Conservation (phyloP, 2,797 vertebrate species). For the Bryconaethiops microstoma region DNA sequence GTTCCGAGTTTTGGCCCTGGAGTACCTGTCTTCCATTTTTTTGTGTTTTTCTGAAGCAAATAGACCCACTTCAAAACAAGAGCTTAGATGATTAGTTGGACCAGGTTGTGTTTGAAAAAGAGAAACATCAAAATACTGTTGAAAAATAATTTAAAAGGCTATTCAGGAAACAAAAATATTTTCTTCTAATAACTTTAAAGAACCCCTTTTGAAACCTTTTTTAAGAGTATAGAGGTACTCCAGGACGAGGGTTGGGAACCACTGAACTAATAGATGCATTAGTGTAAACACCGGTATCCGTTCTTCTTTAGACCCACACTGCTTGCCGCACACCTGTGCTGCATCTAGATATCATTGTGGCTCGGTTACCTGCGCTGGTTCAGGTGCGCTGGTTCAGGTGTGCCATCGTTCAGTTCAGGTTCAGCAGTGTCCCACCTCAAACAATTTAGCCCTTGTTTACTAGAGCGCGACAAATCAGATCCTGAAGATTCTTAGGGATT, state of each 20-base stretch:
- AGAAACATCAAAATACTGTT: neutral
- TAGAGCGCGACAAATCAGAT: slow-evolving; percentile 65
- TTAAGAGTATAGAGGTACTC: neutral
- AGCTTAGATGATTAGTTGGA: neutral
- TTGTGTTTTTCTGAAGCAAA: too few species aligned
- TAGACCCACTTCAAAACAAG: neutral
- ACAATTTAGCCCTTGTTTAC: slow-evolving; percentile 65
- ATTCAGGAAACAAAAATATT: too few species aligned
- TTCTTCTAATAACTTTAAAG: neutral
- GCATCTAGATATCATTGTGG: slow-evolving; percentile 8
- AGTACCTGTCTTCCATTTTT: neutral
- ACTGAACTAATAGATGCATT: neutral
- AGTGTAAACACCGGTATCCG: neutral
- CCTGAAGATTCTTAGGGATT: slow-evolving; percentile 64
- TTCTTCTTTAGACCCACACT: slow-evolving; percentile 17
- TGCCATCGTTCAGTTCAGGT: slow-evolving; percentile 57
- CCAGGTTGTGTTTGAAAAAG: neutral
- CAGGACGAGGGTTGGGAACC: neutral
- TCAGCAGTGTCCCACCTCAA: slow-evolving; percentile 53
- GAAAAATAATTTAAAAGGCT: neutral
- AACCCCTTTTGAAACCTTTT: neutral
- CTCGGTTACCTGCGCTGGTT: slow-evolving; percentile 35
- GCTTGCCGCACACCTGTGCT: slow-evolving; percentile 31
- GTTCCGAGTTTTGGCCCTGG: neutral
- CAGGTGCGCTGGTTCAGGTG: slow-evolving; percentile 38